These are phyloP conservation scores for Azemiops feae DNA, from an alignment of 2,113 vertebrate species.

Conservation along the genomic window DNA sequence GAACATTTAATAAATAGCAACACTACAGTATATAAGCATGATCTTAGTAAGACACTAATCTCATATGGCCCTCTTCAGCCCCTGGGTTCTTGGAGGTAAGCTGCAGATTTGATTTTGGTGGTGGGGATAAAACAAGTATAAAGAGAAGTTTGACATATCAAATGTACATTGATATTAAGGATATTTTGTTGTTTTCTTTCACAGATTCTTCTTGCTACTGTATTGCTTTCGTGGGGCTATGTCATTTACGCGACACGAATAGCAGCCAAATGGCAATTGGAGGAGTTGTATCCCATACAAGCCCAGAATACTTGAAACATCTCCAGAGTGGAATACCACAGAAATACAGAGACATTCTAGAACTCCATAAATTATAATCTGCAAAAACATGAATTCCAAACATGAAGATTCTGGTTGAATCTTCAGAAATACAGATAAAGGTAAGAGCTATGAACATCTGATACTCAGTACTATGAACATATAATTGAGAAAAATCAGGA, in stretches of 20 bases:
- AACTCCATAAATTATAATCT: neutral
- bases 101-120: neutral
- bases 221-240: constrained; percentile 48
- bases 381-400: neutral
- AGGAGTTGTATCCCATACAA: neutral
- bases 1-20: neutral
- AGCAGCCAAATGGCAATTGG: constrained; percentile 29
- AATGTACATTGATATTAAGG: neutral
- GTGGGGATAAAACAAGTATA: neutral
- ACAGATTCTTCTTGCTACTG: constrained; percentile 34
- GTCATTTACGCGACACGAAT: constrained; percentile 44
- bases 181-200: neutral
- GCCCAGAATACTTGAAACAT: neutral
- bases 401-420: neutral
- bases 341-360: neutral
- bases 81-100: neutral
- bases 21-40: neutral
- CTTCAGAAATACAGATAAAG: neutral
- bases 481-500: neutral
- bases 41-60: neutral
- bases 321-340: neutral
- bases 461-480: neutral
- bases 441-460: neutral
- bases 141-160: neutral
- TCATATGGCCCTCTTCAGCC: neutral